A percentile compares a stretch with the other conserved stretches of the same genome.
These are phyloP conservation scores for Dryoscopus gambensis DNA, from an alignment of 2,113 vertebrate species.

Conservation along the genomic window DNA sequence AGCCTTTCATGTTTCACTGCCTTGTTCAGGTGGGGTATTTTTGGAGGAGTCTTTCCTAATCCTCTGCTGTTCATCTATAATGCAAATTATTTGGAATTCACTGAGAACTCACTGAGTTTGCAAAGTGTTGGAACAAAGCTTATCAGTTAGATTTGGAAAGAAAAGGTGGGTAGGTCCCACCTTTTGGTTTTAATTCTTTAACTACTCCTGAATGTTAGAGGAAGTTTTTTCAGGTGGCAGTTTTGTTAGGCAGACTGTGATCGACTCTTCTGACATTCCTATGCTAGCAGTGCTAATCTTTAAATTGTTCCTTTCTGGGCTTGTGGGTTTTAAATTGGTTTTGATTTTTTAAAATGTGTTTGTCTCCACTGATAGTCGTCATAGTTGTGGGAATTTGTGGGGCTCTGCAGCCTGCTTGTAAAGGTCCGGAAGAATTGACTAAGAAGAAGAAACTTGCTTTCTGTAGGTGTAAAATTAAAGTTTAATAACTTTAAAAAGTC, in stretches of 20 bases:
- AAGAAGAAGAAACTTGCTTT: not conserved
- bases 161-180: not conserved
- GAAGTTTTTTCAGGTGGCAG: not conserved
- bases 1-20: not conserved
- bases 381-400: not conserved
- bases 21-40: not conserved
- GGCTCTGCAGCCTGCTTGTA: not conserved
- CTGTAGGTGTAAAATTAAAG: not conserved
- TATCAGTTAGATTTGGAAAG: not conserved
- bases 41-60: not conserved
- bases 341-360: not conserved
- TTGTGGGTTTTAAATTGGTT: not conserved
- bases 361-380: not conserved
- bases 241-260: not conserved
- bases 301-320: not conserved
- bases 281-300: not conserved
- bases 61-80: not conserved
- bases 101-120: not conserved
- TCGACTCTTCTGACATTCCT: not conserved
- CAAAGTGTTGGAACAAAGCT: not conserved
- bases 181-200: not conserved
- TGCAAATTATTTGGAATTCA: not conserved
- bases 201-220: not conserved
- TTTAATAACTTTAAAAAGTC: not conserved
- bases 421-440: not conserved